phyloP scores from a whole-genome alignment of 2,113 vertebrate species.

The Lepus timidus region DNA sequence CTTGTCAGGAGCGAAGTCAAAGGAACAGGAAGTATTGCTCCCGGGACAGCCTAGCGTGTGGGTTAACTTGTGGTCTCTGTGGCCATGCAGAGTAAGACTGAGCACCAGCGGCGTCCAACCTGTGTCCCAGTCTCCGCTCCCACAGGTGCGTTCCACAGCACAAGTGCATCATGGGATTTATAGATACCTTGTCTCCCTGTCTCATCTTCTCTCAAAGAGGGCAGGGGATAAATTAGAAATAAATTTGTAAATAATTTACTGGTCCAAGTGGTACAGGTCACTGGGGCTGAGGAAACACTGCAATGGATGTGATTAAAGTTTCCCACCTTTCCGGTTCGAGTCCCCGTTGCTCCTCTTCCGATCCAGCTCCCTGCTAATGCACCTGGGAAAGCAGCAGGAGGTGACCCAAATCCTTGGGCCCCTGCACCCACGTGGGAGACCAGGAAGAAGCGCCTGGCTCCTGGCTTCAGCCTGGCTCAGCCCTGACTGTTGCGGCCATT shows the following conservation, averaged over 20 bases:
- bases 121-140: neutral
- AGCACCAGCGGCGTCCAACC: too few species aligned
- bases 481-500: too few species aligned
- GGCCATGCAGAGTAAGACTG: neutral
- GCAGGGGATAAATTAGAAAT: constrained; percentile 14
- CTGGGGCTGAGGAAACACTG: fast-evolving
- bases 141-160: neutral
- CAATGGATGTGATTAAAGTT: neutral
- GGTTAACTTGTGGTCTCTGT: neutral
- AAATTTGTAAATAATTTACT: constrained; percentile 41
- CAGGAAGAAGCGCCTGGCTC: too few species aligned
- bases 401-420: too few species aligned
- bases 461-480: too few species aligned
- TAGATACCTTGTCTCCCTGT: neutral
- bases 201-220: neutral
- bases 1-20: constrained; percentile 16
- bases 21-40: neutral
- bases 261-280: constrained; percentile 58
- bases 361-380: too few species aligned
- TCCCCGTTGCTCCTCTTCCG: too few species aligned
- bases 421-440: too few species aligned
- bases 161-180: neutral
- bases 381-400: too few species aligned
- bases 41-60: neutral
- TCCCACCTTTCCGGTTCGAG: too few species aligned